These are phyloP conservation scores for Trachymyrmex septentrionalis DNA, from an alignment of 1,140 invertebrate species.

Conservation along the genomic window DNA sequence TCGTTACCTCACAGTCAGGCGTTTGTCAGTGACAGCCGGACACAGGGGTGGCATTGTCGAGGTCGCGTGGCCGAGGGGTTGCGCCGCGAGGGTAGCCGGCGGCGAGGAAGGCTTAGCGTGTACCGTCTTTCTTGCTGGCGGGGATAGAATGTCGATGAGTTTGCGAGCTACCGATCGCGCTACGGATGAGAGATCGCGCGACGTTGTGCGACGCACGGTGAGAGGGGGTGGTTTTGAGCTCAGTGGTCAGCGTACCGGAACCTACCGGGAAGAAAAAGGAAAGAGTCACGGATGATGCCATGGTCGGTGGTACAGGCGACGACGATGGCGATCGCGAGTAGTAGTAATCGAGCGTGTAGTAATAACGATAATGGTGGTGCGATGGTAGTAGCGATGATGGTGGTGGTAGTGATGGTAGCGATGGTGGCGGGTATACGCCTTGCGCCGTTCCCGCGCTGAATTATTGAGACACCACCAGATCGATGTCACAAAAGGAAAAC, in stretches of 20 bases:
- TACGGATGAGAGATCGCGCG: conserved; percentile 69
- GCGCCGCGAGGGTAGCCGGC: conserved; percentile 6
- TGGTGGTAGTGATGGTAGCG: conserved; percentile 52
- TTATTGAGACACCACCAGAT: conserved; percentile 86
- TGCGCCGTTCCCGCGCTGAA: conserved; percentile 85
- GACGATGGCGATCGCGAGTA: conserved; percentile 64
- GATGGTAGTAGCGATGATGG: conserved; percentile 47
- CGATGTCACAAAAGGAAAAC: conserved; percentile 86
- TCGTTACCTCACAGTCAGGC: conserved; percentile 70
- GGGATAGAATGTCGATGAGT: conserved; percentile 60
- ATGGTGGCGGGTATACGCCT: conserved; percentile 78
- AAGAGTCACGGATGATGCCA: conserved; percentile 42
- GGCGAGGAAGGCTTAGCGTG: conserved; percentile 43
- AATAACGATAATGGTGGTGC: conserved; percentile 55
- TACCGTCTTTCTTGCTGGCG: conserved; percentile 47
- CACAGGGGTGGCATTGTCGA: conserved; percentile 75
- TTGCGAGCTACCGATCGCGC: conserved; percentile 62
- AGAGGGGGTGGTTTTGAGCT: conserved; percentile 60
- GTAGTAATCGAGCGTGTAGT: conserved; percentile 42
- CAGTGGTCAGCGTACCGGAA: conserved; percentile 48
- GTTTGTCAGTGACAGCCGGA: conserved; percentile 77
- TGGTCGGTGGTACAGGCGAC: conserved; percentile 60
- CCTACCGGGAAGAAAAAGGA: conserved; percentile 41
- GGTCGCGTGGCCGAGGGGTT: conserved; percentile 73
- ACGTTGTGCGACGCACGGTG: conserved; percentile 47